Conservation (phyloP, 2,113 vertebrate species). For the Proteles cristata region DNA sequence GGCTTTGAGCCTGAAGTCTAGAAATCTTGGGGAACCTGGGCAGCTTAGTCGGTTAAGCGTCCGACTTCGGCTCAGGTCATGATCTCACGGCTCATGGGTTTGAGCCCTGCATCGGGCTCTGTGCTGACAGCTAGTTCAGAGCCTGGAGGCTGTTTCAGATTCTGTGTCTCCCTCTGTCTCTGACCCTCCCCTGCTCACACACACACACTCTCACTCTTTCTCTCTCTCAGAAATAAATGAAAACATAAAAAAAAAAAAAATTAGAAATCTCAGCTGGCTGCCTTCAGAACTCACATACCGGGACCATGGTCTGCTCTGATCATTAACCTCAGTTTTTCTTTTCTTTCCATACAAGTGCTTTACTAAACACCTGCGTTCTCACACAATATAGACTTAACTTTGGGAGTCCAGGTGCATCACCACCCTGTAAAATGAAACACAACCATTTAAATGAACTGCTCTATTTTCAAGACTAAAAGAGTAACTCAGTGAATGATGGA, state of each 20-base stretch:
- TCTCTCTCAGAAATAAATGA: no score
- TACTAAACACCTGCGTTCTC: background rate
- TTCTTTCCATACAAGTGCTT: background rate
- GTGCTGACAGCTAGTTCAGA: no score
- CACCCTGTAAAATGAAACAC: background rate
- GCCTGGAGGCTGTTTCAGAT: no score
- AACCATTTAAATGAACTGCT: background rate
- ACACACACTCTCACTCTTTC: no score
- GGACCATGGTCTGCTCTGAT: background rate
- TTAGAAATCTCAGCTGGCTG: background rate
- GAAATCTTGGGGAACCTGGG: background rate
- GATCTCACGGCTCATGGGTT: no score
- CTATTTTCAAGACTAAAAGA: background rate
- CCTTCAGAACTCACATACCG: background rate
- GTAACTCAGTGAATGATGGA: background rate
- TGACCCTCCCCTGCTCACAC: no score
- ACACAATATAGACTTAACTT: background rate
- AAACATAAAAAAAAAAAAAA: no score
- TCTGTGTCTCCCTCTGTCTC: no score
- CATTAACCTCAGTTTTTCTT: background rate
- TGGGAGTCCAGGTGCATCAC: background rate
- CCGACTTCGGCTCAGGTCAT: no score
- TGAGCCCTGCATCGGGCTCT: no score
- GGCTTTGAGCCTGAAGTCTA: background rate
- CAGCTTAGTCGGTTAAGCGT: no score